phyloP scores from a whole-genome alignment of 1,140 invertebrate species.

The Glossosoma conforme region DNA sequence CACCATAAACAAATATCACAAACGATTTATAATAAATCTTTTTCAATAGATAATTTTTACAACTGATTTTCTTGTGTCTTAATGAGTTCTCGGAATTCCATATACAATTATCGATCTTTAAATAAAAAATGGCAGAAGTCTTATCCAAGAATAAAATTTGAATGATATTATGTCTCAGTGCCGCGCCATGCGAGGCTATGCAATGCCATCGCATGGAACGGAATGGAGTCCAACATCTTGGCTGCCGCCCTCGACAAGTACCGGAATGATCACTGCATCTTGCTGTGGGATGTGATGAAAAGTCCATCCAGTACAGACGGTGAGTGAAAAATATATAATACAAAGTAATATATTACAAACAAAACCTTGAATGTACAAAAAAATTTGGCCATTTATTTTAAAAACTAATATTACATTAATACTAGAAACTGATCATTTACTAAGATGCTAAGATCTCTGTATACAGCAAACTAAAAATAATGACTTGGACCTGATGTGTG shows the following conservation, averaged over 20 bases:
- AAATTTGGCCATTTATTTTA: too few relatives aligned
- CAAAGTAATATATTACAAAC: conserved; percentile 20
- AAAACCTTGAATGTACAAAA: conserved; percentile 1
- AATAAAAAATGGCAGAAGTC: too few relatives aligned
- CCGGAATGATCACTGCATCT: conserved; percentile 72
- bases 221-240: conserved; percentile 74
- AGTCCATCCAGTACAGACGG: conserved; percentile 40
- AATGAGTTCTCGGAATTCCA: not conserved
- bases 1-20: too few relatives aligned
- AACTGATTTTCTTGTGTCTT: too few relatives aligned
- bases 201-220: conserved; percentile 85
- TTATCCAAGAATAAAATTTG: too few relatives aligned
- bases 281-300: conserved; percentile 74
- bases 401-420: too few relatives aligned
- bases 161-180: conserved; percentile 50
- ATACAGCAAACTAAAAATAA: too few relatives aligned
- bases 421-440: too few relatives aligned
- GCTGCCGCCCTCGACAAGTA: conserved; percentile 83
- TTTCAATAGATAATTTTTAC: too few relatives aligned
- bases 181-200: conserved; percentile 78
- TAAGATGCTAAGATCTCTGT: too few relatives aligned
- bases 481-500: too few relatives aligned
- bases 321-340: conserved; percentile 2
- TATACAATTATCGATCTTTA: not conserved
- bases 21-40: too few relatives aligned